Evolutionary conservation across 2,888 invertebrate genomes (phyloP).

Genomic region (Heliconius hortense): DNA sequence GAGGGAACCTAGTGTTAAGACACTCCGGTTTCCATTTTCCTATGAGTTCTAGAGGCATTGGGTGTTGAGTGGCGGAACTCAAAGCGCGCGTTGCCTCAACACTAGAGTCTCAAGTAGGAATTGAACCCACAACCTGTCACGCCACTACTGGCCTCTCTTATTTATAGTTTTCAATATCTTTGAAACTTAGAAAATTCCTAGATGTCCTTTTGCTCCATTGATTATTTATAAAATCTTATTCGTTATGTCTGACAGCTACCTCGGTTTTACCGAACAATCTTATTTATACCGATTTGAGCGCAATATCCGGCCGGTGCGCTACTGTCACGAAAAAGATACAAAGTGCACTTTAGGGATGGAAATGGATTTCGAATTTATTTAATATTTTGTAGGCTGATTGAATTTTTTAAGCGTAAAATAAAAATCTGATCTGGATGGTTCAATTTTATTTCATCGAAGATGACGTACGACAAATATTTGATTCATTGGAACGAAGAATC

Average conservation of each 20-base stretch:
- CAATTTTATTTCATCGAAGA: neutral
- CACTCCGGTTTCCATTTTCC: too few species aligned
- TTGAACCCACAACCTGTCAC: too few species aligned
- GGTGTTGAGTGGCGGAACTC: too few species aligned
- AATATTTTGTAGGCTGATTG: neutral
- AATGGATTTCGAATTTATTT: constrained; percentile 19
- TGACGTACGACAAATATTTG: neutral
- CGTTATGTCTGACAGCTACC: neutral
- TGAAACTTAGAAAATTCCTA: neutral
- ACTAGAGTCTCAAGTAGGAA: too few species aligned
- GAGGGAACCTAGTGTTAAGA: too few species aligned
- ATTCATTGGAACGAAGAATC: neutral
- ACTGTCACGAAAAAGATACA: constrained; percentile 2
- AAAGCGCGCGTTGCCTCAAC: too few species aligned
- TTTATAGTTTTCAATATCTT: too few species aligned
- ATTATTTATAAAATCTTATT: neutral
- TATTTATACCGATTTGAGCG: constrained; percentile 7
- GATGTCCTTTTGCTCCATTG: neutral
- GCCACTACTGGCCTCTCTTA: too few species aligned
- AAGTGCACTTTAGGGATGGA: constrained; percentile 8
- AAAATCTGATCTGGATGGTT: neutral
- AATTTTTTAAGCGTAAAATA: neutral
- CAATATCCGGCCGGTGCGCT: constrained; percentile 3
- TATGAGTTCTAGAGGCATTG: too few species aligned
- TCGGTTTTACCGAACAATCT: neutral